Base-by-base conservation (phyloP, 2,888 invertebrate species). In the Spodoptera picta region DNA sequence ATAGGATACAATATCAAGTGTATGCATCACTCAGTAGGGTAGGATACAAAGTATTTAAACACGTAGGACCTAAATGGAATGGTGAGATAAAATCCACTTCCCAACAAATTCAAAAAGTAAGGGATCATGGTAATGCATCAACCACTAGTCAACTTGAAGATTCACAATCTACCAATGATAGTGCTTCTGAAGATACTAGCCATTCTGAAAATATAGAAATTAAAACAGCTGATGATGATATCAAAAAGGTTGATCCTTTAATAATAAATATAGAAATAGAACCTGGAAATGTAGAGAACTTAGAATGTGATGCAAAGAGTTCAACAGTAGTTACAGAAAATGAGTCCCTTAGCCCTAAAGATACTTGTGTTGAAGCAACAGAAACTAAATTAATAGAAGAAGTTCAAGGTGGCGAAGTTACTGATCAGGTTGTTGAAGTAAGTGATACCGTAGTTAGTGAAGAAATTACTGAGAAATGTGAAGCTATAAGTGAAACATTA, bases 21-120 rank as follows among this genome's bases (percentile, higher is more conserved):
- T 96, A 95, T 83, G 92, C 95, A 44, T 95, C 95, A 42, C 89
- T 96, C 1, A 93, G 95, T 62, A 93, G 95, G 77, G 81, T 95
- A 45, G 96, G 96, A 1, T 96, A 95, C 72, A 94, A 92, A 86
- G 88, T 96, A 41, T 91, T 95, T 61, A 92, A 95, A 77, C 95
- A 95, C 66, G 73, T 74, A 60, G 48, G 56, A 46, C 61, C 60
- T 23, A 65, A 44, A 48, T 2, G 24, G 1, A 50, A 52, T 24
- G 46, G 49, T n/a, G 24, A 23, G 0, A 52, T 31, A 50, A 59
- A 12, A 4, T 9, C 12, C 19, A 1, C 7, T 4, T 11, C 7
- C 24, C 45, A 56, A 52, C 54, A 36, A 10, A 11, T 12, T 14
- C 23, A 47, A 6, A 23, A 14, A 27, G 12, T 12, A 11, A n/a